phyloP scores from a whole-genome alignment of 2,888 invertebrate genomes.

The Plagiodera versicolora region DNA sequence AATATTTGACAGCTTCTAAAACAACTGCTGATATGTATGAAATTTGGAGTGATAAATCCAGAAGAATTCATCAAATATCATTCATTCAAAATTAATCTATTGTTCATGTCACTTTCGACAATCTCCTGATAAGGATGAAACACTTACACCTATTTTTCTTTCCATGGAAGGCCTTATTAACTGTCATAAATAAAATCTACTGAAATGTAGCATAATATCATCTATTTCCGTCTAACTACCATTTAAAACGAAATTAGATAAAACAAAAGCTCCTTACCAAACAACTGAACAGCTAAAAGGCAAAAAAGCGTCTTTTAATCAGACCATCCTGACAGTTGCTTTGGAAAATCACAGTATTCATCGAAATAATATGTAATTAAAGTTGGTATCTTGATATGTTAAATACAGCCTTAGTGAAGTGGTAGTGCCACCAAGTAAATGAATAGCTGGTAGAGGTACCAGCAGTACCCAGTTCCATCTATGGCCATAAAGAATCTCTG shows the following conservation, averaged over 20 bases:
- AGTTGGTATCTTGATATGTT: constrained; percentile 51
- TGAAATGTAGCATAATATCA: neutral
- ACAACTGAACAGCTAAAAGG: constrained; percentile 20
- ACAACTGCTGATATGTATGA: too few species aligned
- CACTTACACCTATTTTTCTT: too few species aligned
- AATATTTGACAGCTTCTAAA: too few species aligned
- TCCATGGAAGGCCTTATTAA: neutral
- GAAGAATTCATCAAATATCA: too few species aligned
- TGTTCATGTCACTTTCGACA: too few species aligned
- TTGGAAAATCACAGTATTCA: constrained; percentile 49
- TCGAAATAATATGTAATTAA: constrained; percentile 53
- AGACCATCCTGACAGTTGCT: constrained; percentile 44
- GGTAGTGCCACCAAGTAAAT: constrained; percentile 51
- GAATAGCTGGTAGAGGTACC: constrained; percentile 33
- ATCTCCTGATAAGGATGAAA: too few species aligned
- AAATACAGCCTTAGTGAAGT: constrained; percentile 49
- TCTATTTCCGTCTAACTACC: constrained; percentile 14
- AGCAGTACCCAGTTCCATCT: constrained; percentile 14
- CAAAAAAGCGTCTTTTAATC: constrained; percentile 32
- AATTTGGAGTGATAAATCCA: too few species aligned
- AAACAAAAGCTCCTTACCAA: constrained; percentile 30
- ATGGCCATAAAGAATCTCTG: constrained; percentile 24
- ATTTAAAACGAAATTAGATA: constrained; percentile 34
- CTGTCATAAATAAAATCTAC: neutral
- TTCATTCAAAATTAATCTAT: too few species aligned